Evolutionary conservation across 2,113 vertebrate species (phyloP), one percentile per base, ranked within the genome.

Genomic region (Cinclus cinclus): DNA sequence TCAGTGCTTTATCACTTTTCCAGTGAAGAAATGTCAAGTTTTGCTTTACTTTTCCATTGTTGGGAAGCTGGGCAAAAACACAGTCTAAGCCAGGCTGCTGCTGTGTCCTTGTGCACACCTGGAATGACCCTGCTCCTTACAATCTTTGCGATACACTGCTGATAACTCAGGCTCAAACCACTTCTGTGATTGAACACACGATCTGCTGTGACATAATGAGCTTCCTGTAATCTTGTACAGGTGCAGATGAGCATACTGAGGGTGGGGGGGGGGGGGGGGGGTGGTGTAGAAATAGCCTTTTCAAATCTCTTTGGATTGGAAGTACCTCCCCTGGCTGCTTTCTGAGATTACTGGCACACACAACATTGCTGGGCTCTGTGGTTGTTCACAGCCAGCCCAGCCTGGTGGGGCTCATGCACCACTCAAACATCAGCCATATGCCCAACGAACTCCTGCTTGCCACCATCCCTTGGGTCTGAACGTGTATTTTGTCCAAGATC

Each of bases 341-440:
- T 33, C 75, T 47, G 22, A 75, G 52, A 28, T 78, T 35, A 46
- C 46, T 3, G 23, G 4, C 64, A 37, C 16, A 16, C 19, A n/a
- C n/a, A 23, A 1, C 0, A 3, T 42, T 74, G 69, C 87, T 60
- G 62, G 49, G 47, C 20, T 13, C 4, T 0, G 0, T 33, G 42
- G 39, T 15, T 77, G 37, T 24, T 71, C 47, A 5, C 62, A 76
- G 78, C 41, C 14, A 1, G 44, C 56, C 47, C 60, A 17, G 69
- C 65, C 18, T 56, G 20, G 6, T n/a, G 49, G 31, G 41, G 59
- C 62, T 79, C 49, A 8, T 39, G 65, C n/a, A 24, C 15, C 21
- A 9, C 21, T 85, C 63, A 10, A 8, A 55, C 25, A 39, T 9
- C 50, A 85, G 70, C 75, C 50, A 2, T 8, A 3, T 67, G 58